A percentile compares a stretch with the other conserved stretches of the same genome.
Evolutionary conservation across 2,888 invertebrate genomes (phyloP).

Genomic region (Volucella zonaria): DNA sequence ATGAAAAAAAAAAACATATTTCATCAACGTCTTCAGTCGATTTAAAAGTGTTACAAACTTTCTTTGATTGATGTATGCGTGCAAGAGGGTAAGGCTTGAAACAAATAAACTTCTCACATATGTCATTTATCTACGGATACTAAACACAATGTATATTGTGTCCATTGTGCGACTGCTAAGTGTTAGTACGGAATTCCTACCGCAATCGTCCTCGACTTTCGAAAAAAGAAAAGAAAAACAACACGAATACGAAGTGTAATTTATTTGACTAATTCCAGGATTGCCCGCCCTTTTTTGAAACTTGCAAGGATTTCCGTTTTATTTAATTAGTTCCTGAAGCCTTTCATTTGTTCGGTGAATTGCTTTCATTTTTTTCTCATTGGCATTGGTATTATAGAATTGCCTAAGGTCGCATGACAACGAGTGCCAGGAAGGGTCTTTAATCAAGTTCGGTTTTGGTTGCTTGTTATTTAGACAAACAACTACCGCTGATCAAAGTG

Average conservation of each 20-base stretch:
- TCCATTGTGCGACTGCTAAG: too few species aligned
- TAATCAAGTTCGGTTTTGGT: constrained; percentile 20
- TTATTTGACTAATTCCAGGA: neutral
- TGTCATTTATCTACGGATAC: too few species aligned
- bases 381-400: constrained; percentile 20
- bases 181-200: too few species aligned
- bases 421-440: constrained; percentile 38
- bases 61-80: too few species aligned
- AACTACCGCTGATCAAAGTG: constrained; percentile 59
- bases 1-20: too few species aligned
- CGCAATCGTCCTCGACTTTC: too few species aligned
- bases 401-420: constrained; percentile 47
- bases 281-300: neutral
- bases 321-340: constrained; percentile 47
- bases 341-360: constrained; percentile 52
- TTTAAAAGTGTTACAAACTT: too few species aligned
- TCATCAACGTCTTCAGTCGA: too few species aligned
- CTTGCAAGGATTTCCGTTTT: constrained; percentile 6
- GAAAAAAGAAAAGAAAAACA: too few species aligned
- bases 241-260: neutral
- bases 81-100: too few species aligned
- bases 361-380: constrained; percentile 37
- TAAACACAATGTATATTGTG: too few species aligned
- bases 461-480: constrained; percentile 21
- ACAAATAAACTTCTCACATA: too few species aligned